phyloP scores from a whole-genome alignment of 1,140 invertebrate genomes.

The Formica exsecta region DNA sequence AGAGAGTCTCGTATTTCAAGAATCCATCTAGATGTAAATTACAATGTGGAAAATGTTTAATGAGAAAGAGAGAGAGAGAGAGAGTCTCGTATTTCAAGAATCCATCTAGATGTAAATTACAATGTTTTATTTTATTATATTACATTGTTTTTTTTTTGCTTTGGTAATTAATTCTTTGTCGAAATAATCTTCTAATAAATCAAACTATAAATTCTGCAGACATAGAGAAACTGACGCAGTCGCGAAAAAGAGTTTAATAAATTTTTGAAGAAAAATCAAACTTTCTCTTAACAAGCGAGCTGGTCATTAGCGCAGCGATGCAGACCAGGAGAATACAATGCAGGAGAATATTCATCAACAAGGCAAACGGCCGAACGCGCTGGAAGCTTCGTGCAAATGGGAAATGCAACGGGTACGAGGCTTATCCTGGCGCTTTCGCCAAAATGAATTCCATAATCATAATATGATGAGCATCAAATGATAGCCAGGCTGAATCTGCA shows the following conservation, averaged over 20 bases:
- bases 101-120: conserved; percentile 30
- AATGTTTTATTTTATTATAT: background rate
- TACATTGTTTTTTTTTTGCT: background rate
- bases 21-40: conserved; percentile 30
- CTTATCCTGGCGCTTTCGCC: conserved; percentile 41
- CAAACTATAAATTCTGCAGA: background rate
- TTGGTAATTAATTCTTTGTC: conserved; percentile 18
- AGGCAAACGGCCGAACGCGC: conserved; percentile 58
- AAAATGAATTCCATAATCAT: conserved; percentile 40
- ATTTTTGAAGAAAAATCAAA: conserved; percentile 65
- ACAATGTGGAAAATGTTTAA: too few relatives aligned
- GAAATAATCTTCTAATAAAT: conserved; percentile 3
- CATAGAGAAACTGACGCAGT: background rate
- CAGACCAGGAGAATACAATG: conserved; percentile 43
- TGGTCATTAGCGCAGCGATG: conserved; percentile 54
- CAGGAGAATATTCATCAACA: conserved; percentile 68
- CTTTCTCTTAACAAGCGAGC: conserved; percentile 23
- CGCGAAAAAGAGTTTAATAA: conserved; percentile 62
- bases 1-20: conserved; percentile 18
- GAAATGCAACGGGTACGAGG: conserved; percentile 42
- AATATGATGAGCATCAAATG: background rate
- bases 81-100: conserved; percentile 21
- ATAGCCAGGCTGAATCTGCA: background rate
- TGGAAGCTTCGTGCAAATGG: conserved; percentile 60
- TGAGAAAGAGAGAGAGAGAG: background rate